These are phyloP conservation scores for Oryzias sinensis DNA, from an alignment of 2,797 vertebrate genomes.

Conservation along the genomic window DNA sequence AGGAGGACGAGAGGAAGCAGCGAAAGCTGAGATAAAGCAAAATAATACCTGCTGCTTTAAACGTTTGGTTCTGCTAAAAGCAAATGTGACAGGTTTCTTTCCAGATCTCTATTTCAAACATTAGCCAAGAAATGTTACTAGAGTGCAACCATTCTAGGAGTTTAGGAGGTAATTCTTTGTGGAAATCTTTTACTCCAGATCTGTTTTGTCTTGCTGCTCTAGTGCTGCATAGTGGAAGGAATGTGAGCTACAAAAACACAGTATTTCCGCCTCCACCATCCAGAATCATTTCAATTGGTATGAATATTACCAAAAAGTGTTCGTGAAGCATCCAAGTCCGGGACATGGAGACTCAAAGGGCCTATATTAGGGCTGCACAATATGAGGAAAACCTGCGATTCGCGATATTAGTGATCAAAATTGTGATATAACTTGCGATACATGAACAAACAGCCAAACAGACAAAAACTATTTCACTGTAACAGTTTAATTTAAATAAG, in stretches of 20 bases:
- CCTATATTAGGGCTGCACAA: too few relatives aligned
- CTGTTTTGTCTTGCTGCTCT: slow-evolving; percentile 23
- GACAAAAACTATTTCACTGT: too few relatives aligned
- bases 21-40: slow-evolving; percentile 9
- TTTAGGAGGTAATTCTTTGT: slow-evolving; percentile 28
- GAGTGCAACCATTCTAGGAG: slow-evolving; percentile 1
- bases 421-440: too few relatives aligned
- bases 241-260: slow-evolving; percentile 39
- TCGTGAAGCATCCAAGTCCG: too few relatives aligned
- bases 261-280: slow-evolving; percentile 20
- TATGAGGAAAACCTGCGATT: too few relatives aligned
- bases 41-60: slow-evolving; percentile 28
- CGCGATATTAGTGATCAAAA: too few relatives aligned
- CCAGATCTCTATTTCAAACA: not conserved
- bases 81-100: too few relatives aligned
- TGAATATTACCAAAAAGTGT: slow-evolving; percentile 25
- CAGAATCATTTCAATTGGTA: slow-evolving; percentile 43
- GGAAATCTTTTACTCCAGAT: slow-evolving; percentile 27
- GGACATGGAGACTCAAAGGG: too few relatives aligned
- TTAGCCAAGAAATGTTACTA: slow-evolving; percentile 13
- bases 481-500: too few relatives aligned
- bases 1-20: slow-evolving; percentile 1
- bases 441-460: too few relatives aligned
- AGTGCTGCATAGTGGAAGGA: slow-evolving; percentile 46
- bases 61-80: slow-evolving; percentile 5